A percentile compares a stretch with the other conserved stretches of the same genome.
These are phyloP conservation scores for Ceyx melanurus DNA, from an alignment of 2,113 vertebrate genomes.

Conservation along the genomic window DNA sequence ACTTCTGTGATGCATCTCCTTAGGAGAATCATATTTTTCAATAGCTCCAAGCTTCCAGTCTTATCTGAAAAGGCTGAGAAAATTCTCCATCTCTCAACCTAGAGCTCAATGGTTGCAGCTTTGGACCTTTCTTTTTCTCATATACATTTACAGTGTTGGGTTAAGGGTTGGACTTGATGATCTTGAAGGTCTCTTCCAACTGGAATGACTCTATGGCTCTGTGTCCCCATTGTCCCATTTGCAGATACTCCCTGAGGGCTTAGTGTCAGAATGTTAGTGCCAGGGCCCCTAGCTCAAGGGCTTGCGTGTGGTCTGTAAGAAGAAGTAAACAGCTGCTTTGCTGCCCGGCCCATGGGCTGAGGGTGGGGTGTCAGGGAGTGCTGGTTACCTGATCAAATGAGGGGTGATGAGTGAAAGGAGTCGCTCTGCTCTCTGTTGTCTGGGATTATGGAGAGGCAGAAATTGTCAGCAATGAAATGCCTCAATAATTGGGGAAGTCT, in stretches of 20 bases:
- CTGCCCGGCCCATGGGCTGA: not conserved
- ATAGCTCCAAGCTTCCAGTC: not conserved
- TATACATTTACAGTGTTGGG: not conserved
- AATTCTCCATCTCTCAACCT: not conserved
- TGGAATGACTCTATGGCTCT: too few relatives aligned
- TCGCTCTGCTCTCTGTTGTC: not conserved
- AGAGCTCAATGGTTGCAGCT: not conserved
- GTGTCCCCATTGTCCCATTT: rapidly evolving
- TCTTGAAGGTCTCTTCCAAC: too few relatives aligned
- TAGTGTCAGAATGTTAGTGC: not conserved
- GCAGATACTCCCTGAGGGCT: not conserved
- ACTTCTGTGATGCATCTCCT: not conserved
- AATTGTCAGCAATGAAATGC: not conserved
- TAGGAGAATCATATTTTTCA: not conserved
- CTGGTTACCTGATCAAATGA: not conserved
- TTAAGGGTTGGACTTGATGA: too few relatives aligned
- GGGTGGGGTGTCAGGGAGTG: not conserved
- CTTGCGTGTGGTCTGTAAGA: not conserved
- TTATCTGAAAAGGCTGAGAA: not conserved
- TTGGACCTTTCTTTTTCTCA: not conserved
- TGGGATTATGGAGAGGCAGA: not conserved
- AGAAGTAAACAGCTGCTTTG: not conserved
- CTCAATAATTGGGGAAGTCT: not conserved
- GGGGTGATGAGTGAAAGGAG: not conserved
- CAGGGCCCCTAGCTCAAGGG: not conserved